phyloP scores from a whole-genome alignment of 2,797 vertebrate species.

The Ataeniobius toweri region DNA sequence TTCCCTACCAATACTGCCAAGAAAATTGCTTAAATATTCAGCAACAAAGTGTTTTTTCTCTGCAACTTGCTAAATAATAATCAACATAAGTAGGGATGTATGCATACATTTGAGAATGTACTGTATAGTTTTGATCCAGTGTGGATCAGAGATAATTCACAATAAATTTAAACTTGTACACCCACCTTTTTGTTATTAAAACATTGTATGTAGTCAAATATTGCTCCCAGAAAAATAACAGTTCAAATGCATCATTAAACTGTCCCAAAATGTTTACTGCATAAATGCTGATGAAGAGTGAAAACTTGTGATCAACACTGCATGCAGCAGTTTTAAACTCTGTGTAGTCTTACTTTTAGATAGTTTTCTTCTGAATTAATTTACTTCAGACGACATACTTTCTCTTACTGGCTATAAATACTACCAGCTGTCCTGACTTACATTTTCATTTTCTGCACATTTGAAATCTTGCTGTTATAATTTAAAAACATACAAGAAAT shows the following conservation, averaged over 20 bases:
- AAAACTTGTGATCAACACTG: neutral
- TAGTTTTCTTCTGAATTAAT: neutral
- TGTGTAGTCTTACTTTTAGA: neutral
- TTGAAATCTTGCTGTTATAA: neutral
- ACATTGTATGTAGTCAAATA: too few relatives aligned
- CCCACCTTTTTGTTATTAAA: neutral
- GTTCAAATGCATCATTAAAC: neutral
- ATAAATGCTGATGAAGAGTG: neutral
- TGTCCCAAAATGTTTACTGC: neutral
- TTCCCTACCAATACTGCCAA: neutral
- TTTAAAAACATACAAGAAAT: neutral
- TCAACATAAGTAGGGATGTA: too few relatives aligned
- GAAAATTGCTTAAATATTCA: neutral
- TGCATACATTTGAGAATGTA: neutral
- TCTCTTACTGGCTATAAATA: neutral
- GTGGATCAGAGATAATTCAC: neutral
- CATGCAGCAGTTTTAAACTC: neutral
- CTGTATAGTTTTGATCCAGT: neutral
- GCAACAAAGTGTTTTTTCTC: too few relatives aligned
- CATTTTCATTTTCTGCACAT: neutral
- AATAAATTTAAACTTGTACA: neutral
- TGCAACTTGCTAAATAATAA: neutral
- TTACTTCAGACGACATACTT: neutral
- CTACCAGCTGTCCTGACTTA: too few relatives aligned
- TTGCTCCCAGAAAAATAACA: neutral